These are phyloP conservation scores for Felis chaus DNA, from an alignment of 2,113 vertebrate genomes.

Conservation along the genomic window DNA sequence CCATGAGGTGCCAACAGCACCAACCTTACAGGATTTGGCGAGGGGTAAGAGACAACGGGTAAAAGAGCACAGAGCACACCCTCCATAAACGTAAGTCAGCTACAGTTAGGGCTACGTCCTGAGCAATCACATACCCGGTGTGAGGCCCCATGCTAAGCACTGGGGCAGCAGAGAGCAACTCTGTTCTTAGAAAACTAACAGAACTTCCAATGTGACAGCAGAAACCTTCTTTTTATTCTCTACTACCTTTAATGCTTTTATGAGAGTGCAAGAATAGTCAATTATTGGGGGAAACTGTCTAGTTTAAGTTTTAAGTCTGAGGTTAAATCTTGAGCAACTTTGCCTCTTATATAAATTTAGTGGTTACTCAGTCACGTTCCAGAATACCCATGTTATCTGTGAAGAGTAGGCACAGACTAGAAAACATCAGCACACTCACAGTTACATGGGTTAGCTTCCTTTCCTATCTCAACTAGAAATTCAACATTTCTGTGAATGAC, in stretches of 20 bases:
- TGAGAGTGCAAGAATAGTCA: not conserved
- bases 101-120: not conserved
- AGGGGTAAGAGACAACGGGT: not conserved
- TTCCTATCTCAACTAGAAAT: not conserved
- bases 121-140: not conserved
- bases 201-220: not conserved
- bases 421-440: not conserved
- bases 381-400: not conserved
- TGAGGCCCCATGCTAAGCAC: not conserved
- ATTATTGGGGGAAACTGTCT: not conserved
- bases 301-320: not conserved
- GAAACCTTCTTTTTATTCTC: not conserved
- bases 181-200: not conserved
- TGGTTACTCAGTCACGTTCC: not conserved
- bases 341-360: not conserved
- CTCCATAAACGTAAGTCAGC: fast-evolving
- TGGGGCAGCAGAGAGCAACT: not conserved
- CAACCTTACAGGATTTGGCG: fast-evolving
- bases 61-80: not conserved
- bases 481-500: not conserved
- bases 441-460: not conserved
- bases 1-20: not conserved
- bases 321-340: not conserved
- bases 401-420: fast-evolving
- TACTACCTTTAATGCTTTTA: not conserved